Base-by-base conservation (phyloP, 2,113 vertebrate species). In the Sapayoa aenigma region DNA sequence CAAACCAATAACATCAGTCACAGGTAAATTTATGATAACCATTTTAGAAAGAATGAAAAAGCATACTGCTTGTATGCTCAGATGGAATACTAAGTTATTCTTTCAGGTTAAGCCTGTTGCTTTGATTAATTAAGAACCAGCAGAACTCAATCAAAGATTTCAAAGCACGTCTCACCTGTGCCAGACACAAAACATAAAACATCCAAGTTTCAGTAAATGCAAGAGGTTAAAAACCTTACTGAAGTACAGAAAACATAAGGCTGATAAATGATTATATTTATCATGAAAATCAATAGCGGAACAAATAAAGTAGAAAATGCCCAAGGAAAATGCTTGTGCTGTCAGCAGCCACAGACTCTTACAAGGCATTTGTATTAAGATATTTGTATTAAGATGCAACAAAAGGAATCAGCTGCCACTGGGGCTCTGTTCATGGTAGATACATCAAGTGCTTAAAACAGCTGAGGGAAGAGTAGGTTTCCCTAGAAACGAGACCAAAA, bases 111-210 rank as follows among this genome's bases (percentile, higher is more conserved):
- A 89, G 63, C 46, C 87, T 88, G 62, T 59, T 39, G 68, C 44
- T 75, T 89, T 17, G 1, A 92, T 78, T 37, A 95, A 91, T 94
- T 86, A 80, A 94, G 84, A 95, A 37, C 90, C 37, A 53, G 20
- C 53, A 59, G 66, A 75, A 90, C 37, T 87, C 81, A 78, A 52
- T 93, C 49, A 81, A 74, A 80, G 27, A 96, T 84, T 94, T 55
- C 69, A 95, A 95, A 94, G 73, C 75, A 95, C 66, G n/a, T 49
- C 68, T 78, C 63, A 76, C 58, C 94, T 82, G 91, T 80, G 31
- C 42, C 27, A 63, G 72, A 63, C 83, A 44, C 74, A 82, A 47
- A 63, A 80, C 82, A 80, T 77, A 72, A 94, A 80, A 88, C 47
- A 66, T n/a, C n/a, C 84, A 50, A 7, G 30, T 87, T 90, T 62